phyloP scores from a whole-genome alignment of 2,113 vertebrate genomes.

The Forbesichthys papilliferus region DNA sequence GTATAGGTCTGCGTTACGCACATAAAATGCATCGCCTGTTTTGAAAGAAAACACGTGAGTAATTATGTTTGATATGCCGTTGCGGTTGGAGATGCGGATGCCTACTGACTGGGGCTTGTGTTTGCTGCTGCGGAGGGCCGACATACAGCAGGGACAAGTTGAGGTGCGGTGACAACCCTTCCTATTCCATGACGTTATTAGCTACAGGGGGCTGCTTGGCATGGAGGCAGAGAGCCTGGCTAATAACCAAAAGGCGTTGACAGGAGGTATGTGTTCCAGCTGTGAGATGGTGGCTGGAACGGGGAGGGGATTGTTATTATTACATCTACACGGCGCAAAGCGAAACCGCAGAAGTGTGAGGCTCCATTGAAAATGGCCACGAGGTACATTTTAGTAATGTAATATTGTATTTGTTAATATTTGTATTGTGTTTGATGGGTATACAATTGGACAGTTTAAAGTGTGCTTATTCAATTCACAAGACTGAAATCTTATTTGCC shows the following conservation, averaged over 20 bases:
- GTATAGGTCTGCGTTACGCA: background rate
- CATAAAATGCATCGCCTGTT: background rate
- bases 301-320: conserved; percentile 35
- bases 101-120: conserved; percentile 7
- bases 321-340: conserved; percentile 31
- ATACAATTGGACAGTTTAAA: too few species aligned
- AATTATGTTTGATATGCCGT: conserved; percentile 5
- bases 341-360: conserved; percentile 30
- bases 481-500: too few species aligned
- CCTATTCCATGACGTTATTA: conserved; percentile 17
- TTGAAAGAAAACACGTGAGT: background rate
- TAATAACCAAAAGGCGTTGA: conserved; percentile 38
- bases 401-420: background rate
- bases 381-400: background rate
- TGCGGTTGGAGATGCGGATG: background rate
- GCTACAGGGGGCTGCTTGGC: conserved; percentile 21
- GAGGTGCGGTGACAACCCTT: conserved; percentile 30
- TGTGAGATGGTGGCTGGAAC: conserved; percentile 44
- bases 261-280: conserved; percentile 35
- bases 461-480: too few species aligned
- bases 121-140: conserved; percentile 9
- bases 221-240: conserved; percentile 30
- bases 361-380: conserved; percentile 24
- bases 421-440: background rate
- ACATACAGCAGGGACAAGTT: conserved; percentile 26